Evolutionary conservation across 2,888 invertebrate species (phyloP).

Genomic region (Plebejus melissa): DNA sequence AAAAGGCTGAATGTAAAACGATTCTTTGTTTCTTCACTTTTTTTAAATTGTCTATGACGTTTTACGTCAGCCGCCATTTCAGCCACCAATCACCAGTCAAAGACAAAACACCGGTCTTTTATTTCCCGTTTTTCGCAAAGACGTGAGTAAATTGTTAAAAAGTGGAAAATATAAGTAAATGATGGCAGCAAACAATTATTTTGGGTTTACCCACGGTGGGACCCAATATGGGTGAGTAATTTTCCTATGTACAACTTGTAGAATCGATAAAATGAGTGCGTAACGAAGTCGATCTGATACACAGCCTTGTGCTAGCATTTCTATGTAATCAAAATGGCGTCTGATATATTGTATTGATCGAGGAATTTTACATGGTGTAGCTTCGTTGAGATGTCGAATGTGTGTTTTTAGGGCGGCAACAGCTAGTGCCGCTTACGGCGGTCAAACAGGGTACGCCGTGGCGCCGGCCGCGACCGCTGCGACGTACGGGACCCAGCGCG

Average conservation of each 20-base stretch:
- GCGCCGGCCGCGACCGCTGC: slow-evolving; percentile 90
- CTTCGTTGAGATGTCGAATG: slow-evolving; percentile 39
- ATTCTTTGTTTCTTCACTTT: slow-evolving; percentile 29
- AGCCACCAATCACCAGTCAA: slow-evolving; percentile 43
- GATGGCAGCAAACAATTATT: slow-evolving; percentile 96
- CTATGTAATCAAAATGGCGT: slow-evolving; percentile 74
- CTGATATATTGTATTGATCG: slow-evolving; percentile 60
- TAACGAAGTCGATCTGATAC: slow-evolving; percentile 40
- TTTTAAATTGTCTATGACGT: slow-evolving; percentile 37
- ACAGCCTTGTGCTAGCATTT: slow-evolving; percentile 57
- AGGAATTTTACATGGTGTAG: slow-evolving; percentile 37
- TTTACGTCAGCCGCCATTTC: slow-evolving; percentile 36
- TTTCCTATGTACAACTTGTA: slow-evolving; percentile 34
- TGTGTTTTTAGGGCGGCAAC: slow-evolving; percentile 81
- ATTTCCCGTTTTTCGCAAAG: slow-evolving; percentile 55
- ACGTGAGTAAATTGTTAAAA: slow-evolving; percentile 69
- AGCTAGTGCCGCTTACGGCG: slow-evolving; percentile 89
- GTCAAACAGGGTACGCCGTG: slow-evolving; percentile 91
- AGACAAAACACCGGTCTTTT: slow-evolving; percentile 71
- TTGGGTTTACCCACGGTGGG: slow-evolving; percentile 95
- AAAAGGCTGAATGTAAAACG: background rate
- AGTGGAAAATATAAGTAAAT: slow-evolving; percentile 71
- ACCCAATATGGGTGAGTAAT: slow-evolving; percentile 92
- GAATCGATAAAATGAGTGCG: slow-evolving; percentile 35
- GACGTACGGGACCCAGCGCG: slow-evolving; percentile 90